Percentiles rank a stretch among this genome's conserved stretches.
These are phyloP conservation scores for Drosophila sturtevanti DNA, from an alignment of 1,140 invertebrate species.

Conservation along the genomic window DNA sequence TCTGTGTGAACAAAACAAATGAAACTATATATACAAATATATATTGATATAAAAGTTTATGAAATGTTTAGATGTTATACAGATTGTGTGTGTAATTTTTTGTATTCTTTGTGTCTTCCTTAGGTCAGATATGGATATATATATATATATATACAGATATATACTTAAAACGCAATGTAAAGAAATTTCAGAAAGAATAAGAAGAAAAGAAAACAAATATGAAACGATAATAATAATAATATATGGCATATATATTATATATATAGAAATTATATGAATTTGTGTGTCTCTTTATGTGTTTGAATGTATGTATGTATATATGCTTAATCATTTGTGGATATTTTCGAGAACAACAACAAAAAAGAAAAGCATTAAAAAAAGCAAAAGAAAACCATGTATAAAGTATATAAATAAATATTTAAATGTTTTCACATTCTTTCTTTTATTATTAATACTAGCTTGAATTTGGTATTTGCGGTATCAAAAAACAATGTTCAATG, in stretches of 20 bases:
- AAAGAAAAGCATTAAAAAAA: neutral
- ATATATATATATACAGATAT: constrained; percentile 30
- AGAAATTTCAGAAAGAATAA: constrained; percentile 55
- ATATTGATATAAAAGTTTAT: constrained; percentile 13
- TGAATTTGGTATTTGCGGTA: constrained; percentile 29
- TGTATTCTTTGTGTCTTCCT: constrained; percentile 71
- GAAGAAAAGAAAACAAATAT: constrained; percentile 34
- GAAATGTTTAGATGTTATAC: constrained; percentile 17
- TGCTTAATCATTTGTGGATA: constrained; percentile 52
- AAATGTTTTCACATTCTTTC: constrained; percentile 68
- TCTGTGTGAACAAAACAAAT: neutral
- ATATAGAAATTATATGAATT: constrained; percentile 27
- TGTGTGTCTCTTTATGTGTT: constrained; percentile 20
- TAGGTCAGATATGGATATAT: constrained; percentile 44
- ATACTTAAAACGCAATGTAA: constrained; percentile 55
- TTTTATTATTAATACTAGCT: constrained; percentile 24
- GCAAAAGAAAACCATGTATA: constrained; percentile 19
- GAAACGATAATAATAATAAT: constrained; percentile 55
- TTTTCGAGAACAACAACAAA: constrained; percentile 21
- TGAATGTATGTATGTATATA: constrained; percentile 55
- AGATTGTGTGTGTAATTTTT: constrained; percentile 38
- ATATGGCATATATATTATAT: constrained; percentile 21
- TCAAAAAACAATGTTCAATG: constrained; percentile 4
- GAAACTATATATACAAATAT: neutral
- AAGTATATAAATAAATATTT: constrained; percentile 62